A percentile compares a stretch with the other conserved stretches of the same genome.
Conservation (phyloP, 92 coral and sea anemone genomes). For the Umimayanthus chanpuru region DNA sequence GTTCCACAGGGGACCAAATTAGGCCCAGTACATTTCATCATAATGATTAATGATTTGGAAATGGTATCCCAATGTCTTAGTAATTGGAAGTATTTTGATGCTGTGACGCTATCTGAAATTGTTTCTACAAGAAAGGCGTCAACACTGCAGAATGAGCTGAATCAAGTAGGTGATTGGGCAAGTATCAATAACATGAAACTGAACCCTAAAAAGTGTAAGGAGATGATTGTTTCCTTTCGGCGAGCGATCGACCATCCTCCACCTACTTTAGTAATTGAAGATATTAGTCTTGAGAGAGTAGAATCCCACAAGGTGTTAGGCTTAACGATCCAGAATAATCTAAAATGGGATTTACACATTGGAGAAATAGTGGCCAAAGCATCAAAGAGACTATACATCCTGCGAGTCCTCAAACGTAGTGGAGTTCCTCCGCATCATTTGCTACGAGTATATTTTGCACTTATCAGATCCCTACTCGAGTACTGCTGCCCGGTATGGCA, state of each 20-base stretch:
- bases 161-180: not conserved
- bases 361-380: not conserved
- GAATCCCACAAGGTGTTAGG: too few relatives aligned
- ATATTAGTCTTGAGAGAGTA: too few relatives aligned
- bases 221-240: constrained; percentile 19
- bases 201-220: constrained; percentile 15
- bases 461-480: constrained; percentile 1
- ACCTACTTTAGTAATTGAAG: too few relatives aligned
- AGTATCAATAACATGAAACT: constrained; percentile 6
- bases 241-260: not conserved
- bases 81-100: constrained; percentile 11
- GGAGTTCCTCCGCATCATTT: not conserved
- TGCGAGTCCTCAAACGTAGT: not conserved
- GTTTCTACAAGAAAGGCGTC: not conserved
- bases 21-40: constrained; percentile 24
- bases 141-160: not conserved
- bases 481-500: too few relatives aligned
- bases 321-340: not conserved
- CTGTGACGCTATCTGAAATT: constrained; percentile 3
- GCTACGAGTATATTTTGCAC: not conserved
- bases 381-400: constrained; percentile 20
- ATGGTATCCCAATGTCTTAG: not conserved
- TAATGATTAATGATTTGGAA: not conserved
- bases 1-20: constrained; percentile 37
- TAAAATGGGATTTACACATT: constrained; percentile 2